Evolutionary conservation across 2,888 invertebrate genomes (phyloP), one percentile per base, ranked within the genome.

Genomic region (Patella depressa): DNA sequence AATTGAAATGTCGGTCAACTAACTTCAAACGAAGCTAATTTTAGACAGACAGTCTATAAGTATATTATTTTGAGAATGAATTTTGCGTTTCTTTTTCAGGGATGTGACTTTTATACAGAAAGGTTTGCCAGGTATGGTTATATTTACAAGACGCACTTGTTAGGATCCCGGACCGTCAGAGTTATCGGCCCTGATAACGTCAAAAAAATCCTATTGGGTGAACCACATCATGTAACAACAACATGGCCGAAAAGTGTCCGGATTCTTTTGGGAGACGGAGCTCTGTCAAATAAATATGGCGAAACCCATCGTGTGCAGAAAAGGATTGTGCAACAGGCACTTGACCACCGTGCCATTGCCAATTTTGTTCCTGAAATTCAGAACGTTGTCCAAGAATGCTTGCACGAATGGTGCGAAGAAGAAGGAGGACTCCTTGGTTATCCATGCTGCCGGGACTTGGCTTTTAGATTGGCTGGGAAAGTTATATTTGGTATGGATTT

Each of bases 71-170:
- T 45, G 45, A 45, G 9, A 7, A 0, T 9, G 9, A 5, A 45
- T 7, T 9, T 9, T 45, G 7, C 7, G 45, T 70, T 72, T 29
- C 2, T 74, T 17, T 79, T 81, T 29, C 77, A 86, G 85, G 83
- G 84, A 9, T 76, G 77, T 54, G 75, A 82, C 5, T 86, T 85
- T 74, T 87, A 82, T 79, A 72, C 75, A n/a, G 55, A 76, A 11
- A 77, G 83, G 19, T 79, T 82, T 24, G 24, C 77, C 29, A 80
- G 80, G 55, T 86, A 87, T 79, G 90, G 90, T 24, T 73, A 79
- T 9, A 83, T 90, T n/a, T 90, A 87, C 82, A 89, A 88, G 82
- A 90, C 89, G 2, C 90, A 90, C 78, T 69, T 90, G 0, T 74
- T 90, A 4, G 89, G 89, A 9, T 79, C 79, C 7, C 89, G 90